Percentiles rank a stretch among this genome's conserved stretches.
These are phyloP conservation scores for Sarcophaga carnaria DNA, from an alignment of 2,888 invertebrate genomes.

Conservation along the genomic window DNA sequence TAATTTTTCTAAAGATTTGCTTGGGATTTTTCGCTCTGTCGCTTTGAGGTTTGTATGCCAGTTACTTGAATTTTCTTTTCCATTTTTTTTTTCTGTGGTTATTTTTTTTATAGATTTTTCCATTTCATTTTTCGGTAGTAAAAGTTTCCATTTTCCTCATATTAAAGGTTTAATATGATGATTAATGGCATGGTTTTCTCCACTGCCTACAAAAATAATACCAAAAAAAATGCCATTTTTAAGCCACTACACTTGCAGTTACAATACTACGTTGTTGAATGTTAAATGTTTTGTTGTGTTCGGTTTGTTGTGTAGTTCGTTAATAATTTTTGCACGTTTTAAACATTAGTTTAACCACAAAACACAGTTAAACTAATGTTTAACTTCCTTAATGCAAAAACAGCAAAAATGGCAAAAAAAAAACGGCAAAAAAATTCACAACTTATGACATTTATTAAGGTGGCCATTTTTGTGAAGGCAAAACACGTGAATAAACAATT, in stretches of 20 bases:
- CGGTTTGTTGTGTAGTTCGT: conserved; percentile 35
- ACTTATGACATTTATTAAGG: conserved; percentile 31
- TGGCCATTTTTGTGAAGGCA: conserved; percentile 36
- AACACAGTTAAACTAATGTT: conserved; percentile 27
- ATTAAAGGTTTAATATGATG: conserved; percentile 14
- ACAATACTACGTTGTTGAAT: conserved; percentile 2
- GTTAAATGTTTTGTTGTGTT: background rate
- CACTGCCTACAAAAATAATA: background rate
- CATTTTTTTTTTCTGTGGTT: background rate
- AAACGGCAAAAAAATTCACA: background rate
- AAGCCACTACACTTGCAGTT: conserved; percentile 19
- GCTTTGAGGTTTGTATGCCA: no score
- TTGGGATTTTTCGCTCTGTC: no score
- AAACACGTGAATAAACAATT: no score
- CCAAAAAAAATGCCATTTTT: background rate
- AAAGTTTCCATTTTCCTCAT: background rate
- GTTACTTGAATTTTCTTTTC: background rate
- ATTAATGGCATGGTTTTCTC: conserved; percentile 19
- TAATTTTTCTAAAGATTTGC: no score
- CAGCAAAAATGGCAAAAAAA: background rate
- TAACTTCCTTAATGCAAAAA: conserved; percentile 34
- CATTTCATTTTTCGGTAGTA: background rate
- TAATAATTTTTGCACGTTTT: conserved; percentile 60
- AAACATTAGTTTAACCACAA: conserved; percentile 54
- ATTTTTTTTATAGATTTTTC: background rate